Base-by-base conservation (phyloP, 2,113 vertebrate genomes). In the Peromyscus maniculatus region DNA sequence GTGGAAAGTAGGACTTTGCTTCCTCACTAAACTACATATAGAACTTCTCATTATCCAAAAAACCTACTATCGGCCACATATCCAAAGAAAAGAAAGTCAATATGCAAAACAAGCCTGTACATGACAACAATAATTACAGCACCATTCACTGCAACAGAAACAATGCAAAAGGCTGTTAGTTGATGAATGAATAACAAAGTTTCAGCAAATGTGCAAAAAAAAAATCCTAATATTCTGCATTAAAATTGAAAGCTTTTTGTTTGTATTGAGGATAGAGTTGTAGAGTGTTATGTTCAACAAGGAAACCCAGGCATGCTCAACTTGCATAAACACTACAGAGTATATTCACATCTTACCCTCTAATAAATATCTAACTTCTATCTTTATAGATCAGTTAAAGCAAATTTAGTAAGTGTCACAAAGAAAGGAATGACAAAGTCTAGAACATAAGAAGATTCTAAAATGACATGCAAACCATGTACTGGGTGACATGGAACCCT, bases 201-300 rank as follows among this genome's bases (percentile, higher is more conserved):
- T 26, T 0, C 5, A 8, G 3, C 5, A 16, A 9, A 36, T 49
- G 3, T 66, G 26, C 11, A 7, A 46, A 15, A 24, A n/a, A 4
- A 49, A 11, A 12, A 49, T 11, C n/a, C 57, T 52, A 49, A 7
- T 13, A 55, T 0, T 57, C 17, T 33, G 21, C 4, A 3, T 10
- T 57, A 67, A 57, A 78, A 57, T 4, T 12, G 12, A 31, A n/a
- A 31, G 4, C 26, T 11, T 64, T 7, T 39, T 62, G n/a, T 57
- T 15, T 43, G 11, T 62, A 57, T n/a, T 11, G 0, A 17, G n/a
- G 8, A 7, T 11, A 33, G 28, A 43, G 22, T 28, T 36, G 19
- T 62, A 78, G 62, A 69, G 55, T n/a, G 26, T 33, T 36, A 22
- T 67, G 62, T 31, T 66, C 15, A 55, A 5, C 4, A 17, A 43